Conservation (phyloP, 2,888 invertebrate genomes). For the Calameuta idolon region DNA sequence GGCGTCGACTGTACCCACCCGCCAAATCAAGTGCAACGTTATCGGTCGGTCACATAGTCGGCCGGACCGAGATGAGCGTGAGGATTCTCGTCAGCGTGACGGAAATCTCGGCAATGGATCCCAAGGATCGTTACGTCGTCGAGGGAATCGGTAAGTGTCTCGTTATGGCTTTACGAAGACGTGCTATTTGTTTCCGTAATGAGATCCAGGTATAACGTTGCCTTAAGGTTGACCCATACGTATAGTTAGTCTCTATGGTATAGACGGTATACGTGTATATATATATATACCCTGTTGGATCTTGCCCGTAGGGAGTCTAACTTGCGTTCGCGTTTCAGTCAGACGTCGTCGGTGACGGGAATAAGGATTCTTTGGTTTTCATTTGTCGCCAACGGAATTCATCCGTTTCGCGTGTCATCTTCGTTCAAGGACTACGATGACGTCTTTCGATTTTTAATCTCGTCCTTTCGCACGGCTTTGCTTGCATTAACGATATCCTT, state of each 20-base stretch:
- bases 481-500: not conserved
- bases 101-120: constrained; percentile 57
- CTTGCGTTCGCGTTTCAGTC: not conserved
- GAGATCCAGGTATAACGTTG: not conserved
- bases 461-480: not conserved
- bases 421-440: not conserved
- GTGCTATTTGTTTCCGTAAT: constrained; percentile 4
- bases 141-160: constrained; percentile 53
- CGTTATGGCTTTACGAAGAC: not conserved
- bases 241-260: not conserved
- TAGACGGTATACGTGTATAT: too few species aligned
- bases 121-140: constrained; percentile 59
- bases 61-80: constrained; percentile 41
- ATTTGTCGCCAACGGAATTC: not conserved
- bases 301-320: not conserved
- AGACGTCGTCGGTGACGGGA: not conserved
- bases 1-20: not conserved
- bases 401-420: not conserved
- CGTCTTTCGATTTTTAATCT: not conserved
- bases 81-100: constrained; percentile 51
- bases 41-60: not conserved
- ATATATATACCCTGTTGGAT: not conserved
- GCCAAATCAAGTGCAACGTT: not conserved
- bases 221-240: not conserved
- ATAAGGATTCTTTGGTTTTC: not conserved